Evolutionary conservation across 2,888 invertebrate species (phyloP), one percentile per base, ranked within the genome.

Genomic region (Diploptera punctata): DNA sequence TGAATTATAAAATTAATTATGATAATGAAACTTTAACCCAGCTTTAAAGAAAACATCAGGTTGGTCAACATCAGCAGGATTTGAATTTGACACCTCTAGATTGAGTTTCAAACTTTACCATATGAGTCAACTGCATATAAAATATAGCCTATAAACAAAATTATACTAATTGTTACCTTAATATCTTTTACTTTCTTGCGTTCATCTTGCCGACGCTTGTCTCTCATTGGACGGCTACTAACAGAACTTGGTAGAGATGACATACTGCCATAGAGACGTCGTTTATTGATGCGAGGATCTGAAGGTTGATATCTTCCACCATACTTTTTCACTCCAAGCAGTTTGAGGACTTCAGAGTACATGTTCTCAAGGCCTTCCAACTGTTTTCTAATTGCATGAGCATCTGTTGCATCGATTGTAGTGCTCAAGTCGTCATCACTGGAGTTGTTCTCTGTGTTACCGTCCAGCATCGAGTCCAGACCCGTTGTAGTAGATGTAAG

Each of bases 221-320:
- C 93, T 65, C 93, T 84, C 71, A 90, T 88, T 0, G 93, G 93
- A 65, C 93, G 86, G 76, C 92, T 92, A 82, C 93, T 93, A 5
- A 93, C 93, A 0, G 93, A 93, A 76, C 93, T 93, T 0, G 93
- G 93, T 26, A 94, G 84, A 0, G 94, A 94, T 0, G 93, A 93
- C 86, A 94, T 90, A 78, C 93, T 93, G 47, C 94, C 94, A 79
- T 93, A 93, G 0, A 91, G 86, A 65, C 90, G 77, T 10, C 83
- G 77, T 70, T 85, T 85, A 75, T 83, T 82, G 76, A 84, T 86
- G 79, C 87, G 82, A 1, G 87, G 85, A 78, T 88, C 87, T 69
- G 87, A 86, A 1, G 87, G 84, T 76, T 87, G 87, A 76, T 87
- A 87, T 24, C 85, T 80, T 26, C 83, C 83, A 54, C 83, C 80